phyloP scores from a whole-genome alignment of 2,113 vertebrate genomes.

The Martes martes region DNA sequence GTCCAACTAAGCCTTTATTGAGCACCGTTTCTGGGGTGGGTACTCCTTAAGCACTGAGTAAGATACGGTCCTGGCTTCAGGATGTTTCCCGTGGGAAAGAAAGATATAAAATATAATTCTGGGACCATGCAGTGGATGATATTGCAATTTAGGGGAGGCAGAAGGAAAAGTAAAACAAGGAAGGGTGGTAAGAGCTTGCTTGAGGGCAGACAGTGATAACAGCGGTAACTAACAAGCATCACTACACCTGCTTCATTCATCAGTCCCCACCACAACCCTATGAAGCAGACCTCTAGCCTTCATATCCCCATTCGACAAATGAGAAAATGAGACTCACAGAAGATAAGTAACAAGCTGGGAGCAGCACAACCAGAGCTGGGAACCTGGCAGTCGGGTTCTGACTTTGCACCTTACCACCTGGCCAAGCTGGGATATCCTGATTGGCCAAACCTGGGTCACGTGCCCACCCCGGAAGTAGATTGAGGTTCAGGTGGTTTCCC shows the following conservation, averaged over 20 bases:
- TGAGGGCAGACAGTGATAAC: not conserved
- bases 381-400: no score
- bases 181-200: not conserved
- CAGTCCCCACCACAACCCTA: not conserved
- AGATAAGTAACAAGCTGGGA: not conserved
- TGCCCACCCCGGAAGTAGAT: not conserved
- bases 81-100: not conserved
- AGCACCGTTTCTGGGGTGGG: not conserved
- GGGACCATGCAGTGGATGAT: not conserved
- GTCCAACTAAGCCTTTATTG: not conserved
- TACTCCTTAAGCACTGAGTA: not conserved
- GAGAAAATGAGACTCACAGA: not conserved
- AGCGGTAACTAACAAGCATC: accelerated
- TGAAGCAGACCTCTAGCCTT: not conserved
- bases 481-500: not conserved
- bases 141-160: not conserved
- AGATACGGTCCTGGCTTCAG: not conserved
- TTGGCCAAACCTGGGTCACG: not conserved
- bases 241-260: not conserved
- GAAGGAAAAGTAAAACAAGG: not conserved
- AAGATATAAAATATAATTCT: not conserved
- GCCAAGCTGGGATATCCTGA: not conserved
- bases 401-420: not conserved
- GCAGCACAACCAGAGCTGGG: not conserved
- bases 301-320: not conserved